Percentiles rank a stretch among this genome's conserved stretches.
These are phyloP conservation scores for Gallinago stenura DNA, from an alignment of 2,797 vertebrate genomes.

Conservation along the genomic window DNA sequence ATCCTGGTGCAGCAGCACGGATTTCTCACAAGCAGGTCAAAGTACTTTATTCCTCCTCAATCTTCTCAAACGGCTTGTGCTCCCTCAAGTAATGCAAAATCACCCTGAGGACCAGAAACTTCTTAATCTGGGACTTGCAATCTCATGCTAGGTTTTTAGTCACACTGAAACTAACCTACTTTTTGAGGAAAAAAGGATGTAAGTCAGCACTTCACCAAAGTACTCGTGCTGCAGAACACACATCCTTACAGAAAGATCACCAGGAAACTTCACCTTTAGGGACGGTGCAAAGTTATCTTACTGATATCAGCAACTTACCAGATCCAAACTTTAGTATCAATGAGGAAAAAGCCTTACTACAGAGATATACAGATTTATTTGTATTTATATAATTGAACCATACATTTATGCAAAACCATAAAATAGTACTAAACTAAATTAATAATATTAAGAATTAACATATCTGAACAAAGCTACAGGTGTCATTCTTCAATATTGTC, in stretches of 20 bases:
- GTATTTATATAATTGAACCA: neutral
- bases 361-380: neutral
- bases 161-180: neutral
- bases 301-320: neutral
- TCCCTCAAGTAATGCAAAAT: neutral
- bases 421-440: neutral
- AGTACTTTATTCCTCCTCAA: neutral
- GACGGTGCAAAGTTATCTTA: neutral
- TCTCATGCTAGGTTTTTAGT: neutral
- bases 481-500: neutral
- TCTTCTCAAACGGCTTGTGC: neutral
- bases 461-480: neutral
- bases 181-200: neutral
- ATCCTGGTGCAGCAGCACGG: neutral
- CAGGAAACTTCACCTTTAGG: neutral
- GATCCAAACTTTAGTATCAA: neutral
- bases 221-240: neutral
- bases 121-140: neutral
- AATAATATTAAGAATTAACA: neutral
- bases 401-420: neutral
- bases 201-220: neutral
- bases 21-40: neutral
- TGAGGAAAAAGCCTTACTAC: neutral
- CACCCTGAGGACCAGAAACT: neutral
- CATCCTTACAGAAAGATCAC: neutral